These are phyloP conservation scores for Vultur gryphus DNA, from an alignment of 2,797 vertebrate species.

Conservation along the genomic window DNA sequence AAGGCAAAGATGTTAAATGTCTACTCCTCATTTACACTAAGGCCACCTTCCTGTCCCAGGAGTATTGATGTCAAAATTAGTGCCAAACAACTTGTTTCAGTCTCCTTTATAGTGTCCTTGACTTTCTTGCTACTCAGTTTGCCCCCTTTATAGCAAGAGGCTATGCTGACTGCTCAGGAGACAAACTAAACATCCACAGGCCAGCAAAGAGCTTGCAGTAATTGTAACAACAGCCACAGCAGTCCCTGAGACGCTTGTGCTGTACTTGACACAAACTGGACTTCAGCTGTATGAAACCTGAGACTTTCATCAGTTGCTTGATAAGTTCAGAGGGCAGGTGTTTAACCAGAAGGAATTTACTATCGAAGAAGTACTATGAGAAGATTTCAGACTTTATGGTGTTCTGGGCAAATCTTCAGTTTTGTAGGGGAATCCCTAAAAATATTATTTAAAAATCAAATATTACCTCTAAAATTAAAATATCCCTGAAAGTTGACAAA, in stretches of 20 bases:
- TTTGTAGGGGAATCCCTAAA: background rate
- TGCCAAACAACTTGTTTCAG: background rate
- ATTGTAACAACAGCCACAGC: background rate
- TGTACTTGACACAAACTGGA: background rate
- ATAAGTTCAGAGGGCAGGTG: background rate
- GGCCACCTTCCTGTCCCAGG: background rate
- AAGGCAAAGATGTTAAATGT: background rate
- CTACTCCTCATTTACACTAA: background rate
- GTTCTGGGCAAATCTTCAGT: background rate
- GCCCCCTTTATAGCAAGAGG: background rate
- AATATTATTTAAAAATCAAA: background rate
- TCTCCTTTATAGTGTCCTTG: background rate
- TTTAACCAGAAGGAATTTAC: background rate
- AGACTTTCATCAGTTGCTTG: background rate
- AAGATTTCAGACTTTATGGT: background rate
- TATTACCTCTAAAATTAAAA: background rate
- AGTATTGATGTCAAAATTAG: background rate
- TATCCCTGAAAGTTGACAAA: background rate
- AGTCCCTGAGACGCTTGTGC: background rate
- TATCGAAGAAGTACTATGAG: background rate
- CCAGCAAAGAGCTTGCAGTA: background rate
- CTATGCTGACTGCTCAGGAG: background rate
- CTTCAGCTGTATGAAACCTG: background rate
- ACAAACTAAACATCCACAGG: background rate
- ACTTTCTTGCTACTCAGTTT: background rate